Percentiles rank a stretch among this genome's conserved stretches.
Conservation (phyloP, 2,888 invertebrate genomes). For the Strigamia crassipes region DNA sequence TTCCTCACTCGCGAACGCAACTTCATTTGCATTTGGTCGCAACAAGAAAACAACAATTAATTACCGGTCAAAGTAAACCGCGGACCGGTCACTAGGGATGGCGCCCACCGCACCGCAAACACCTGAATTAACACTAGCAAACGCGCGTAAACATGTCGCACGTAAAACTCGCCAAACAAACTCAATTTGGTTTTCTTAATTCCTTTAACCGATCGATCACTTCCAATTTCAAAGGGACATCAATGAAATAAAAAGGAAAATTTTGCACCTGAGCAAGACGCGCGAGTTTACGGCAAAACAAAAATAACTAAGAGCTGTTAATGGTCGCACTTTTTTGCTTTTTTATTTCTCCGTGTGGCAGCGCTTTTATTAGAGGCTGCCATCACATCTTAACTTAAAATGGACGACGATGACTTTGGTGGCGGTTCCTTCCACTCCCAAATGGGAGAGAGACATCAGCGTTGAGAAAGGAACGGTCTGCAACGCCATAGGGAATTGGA, state of each 20-base stretch:
- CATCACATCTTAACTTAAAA: not conserved
- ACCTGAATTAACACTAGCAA: not conserved
- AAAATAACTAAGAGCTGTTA: not conserved
- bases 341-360: not conserved
- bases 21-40: not conserved
- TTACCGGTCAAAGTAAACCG: not conserved
- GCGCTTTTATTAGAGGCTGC: not conserved
- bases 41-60: slow-evolving; percentile 13
- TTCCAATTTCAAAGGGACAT: too few species aligned
- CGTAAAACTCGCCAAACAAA: too few species aligned
- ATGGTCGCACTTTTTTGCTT: not conserved
- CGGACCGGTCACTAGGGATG: not conserved
- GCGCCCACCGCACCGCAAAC: not conserved
- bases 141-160: too few species aligned
- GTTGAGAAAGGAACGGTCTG: not conserved
- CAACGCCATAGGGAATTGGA: too few species aligned
- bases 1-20: not conserved
- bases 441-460: not conserved
- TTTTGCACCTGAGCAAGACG: too few species aligned
- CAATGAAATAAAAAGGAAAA: too few species aligned
- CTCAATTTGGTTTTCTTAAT: too few species aligned
- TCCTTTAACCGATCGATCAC: not conserved
- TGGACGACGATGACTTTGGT: not conserved
- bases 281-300: not conserved
- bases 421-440: not conserved